Base-by-base conservation (phyloP, 2,113 vertebrate species). In the Bagarius yarrelli region DNA sequence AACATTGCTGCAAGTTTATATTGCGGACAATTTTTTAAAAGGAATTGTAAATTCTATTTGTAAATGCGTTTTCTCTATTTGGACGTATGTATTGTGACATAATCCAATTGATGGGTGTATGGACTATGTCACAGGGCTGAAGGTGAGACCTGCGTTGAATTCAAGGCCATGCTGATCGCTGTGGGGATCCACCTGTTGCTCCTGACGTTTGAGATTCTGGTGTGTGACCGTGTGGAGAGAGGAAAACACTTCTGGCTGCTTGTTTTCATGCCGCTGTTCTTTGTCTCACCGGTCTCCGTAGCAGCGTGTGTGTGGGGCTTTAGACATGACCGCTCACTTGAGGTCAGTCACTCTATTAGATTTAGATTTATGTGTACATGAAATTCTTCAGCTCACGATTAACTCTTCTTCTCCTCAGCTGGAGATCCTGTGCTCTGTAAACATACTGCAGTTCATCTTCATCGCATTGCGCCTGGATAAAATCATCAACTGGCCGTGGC, bases 391-490 rank as follows among this genome's bases (percentile, higher is more conserved):
- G 14, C 32, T 67, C 19, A 25, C 40, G 47, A 34, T 69, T 27
- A 34, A 0, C 52, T 18, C n/a, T 50, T 89, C 73, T 80, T 73
- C 89, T 87, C 6, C 88, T 86, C 90, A 99, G 98, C 91, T 99
- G 93, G 98, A 99, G 93, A 98, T 99, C 83, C 88, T 99, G 89
- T 99, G 98, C 87, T 99, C 98, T 8, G 98, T 99, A 64, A 99
- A 99, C 88, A 99, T 99, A 81, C 95, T 99, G 0, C 98, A 99
- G 93, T 99, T 99, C 91, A 99, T 99, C 91, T 99, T 99, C 92
- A 99, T 99, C 87, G 98, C 98, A 81, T 94, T 99, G 87, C 94
- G 94, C 89, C 90, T 99, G 87, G 97, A 99, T 61, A 88, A 88
- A 81, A 98, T 99, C 93, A 99, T 99, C 93, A 94, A 88, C 85